phyloP scores from a whole-genome alignment of 2,797 vertebrate genomes.

The Petrocephalus sullivani region DNA sequence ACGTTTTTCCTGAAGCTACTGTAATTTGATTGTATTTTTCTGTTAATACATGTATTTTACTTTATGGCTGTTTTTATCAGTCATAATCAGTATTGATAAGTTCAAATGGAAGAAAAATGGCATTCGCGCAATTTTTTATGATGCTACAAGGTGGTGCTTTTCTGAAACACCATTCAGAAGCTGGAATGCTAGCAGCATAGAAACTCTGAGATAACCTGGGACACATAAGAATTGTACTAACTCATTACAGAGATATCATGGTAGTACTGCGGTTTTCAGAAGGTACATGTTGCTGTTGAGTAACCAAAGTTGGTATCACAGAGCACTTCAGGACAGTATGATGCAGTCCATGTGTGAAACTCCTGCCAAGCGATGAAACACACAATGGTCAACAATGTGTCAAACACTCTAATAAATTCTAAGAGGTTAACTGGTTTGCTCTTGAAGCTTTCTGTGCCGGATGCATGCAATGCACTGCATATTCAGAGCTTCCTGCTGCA shows the following conservation, averaged over 20 bases:
- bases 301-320: not conserved
- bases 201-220: not conserved
- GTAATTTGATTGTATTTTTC: not conserved
- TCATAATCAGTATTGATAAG: not conserved
- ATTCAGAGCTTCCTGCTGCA: not conserved
- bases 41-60: not conserved
- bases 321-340: not conserved
- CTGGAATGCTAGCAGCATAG: not conserved
- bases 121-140: not conserved
- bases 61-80: not conserved
- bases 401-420: not conserved
- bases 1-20: conserved; percentile 4
- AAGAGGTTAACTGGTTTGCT: not conserved
- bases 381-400: not conserved
- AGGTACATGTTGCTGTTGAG: not conserved
- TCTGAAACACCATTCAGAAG: not conserved
- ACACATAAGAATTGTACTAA: not conserved
- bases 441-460: not conserved
- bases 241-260: not conserved
- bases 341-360: not conserved
- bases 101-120: not conserved
- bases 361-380: not conserved
- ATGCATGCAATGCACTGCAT: not conserved
- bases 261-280: not conserved
- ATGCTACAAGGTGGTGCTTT: not conserved